Evolutionary conservation across 2,888 invertebrate genomes (phyloP).

Genomic region (Erebia ligea): DNA sequence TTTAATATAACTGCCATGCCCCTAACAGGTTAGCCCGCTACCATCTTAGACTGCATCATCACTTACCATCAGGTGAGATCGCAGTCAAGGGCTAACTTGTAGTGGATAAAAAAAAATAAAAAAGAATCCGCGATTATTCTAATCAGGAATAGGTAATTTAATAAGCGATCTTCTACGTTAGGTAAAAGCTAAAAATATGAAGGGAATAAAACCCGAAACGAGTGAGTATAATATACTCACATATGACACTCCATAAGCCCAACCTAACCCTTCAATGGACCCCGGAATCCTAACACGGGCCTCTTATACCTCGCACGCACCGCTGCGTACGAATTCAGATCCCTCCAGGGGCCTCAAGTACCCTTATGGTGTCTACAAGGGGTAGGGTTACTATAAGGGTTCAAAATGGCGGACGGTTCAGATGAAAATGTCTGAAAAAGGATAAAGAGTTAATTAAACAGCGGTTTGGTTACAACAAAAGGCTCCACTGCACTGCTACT

Average conservation of each 20-base stretch:
- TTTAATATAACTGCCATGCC: too few relatives aligned
- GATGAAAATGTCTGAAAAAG: conserved; percentile 23
- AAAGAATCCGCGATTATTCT: too few relatives aligned
- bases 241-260: conserved; percentile 35
- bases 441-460: conserved; percentile 22
- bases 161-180: neutral
- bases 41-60: too few relatives aligned
- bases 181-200: neutral
- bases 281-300: conserved; percentile 32
- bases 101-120: too few relatives aligned
- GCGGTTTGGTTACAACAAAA: conserved; percentile 21
- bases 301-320: conserved; percentile 38
- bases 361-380: conserved; percentile 44
- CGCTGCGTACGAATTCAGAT: conserved; percentile 38
- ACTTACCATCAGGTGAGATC: too few relatives aligned
- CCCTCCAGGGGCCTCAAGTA: conserved; percentile 39
- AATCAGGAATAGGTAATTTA: too few relatives aligned
- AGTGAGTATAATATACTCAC: conserved; percentile 25
- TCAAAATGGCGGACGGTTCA: conserved; percentile 19
- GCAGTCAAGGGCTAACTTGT: too few relatives aligned
- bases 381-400: conserved; percentile 36
- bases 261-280: conserved; percentile 35
- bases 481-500: too few relatives aligned
- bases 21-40: too few relatives aligned
- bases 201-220: conserved; percentile 10